Percentiles rank a stretch among this genome's conserved stretches.
These are phyloP conservation scores for Parauchenoglanis punctatus DNA, from an alignment of 2,797 vertebrate genomes.

Conservation along the genomic window DNA sequence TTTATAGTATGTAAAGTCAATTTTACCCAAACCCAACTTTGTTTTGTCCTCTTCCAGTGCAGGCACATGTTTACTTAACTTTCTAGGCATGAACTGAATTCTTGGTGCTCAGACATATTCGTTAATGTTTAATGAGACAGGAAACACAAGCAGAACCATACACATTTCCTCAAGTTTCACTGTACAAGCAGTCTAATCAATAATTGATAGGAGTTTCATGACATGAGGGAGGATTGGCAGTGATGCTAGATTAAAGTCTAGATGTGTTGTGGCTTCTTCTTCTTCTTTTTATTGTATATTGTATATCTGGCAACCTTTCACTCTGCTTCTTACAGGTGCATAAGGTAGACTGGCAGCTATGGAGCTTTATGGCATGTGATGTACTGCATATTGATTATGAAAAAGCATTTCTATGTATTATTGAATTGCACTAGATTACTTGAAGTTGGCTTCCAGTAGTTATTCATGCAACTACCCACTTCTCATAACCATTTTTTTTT, in stretches of 20 bases:
- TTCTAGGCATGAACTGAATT: conserved; percentile 47
- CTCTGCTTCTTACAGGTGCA: not conserved
- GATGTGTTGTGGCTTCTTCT: conserved; percentile 7
- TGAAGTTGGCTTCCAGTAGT: not conserved
- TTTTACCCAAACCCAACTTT: conserved; percentile 17
- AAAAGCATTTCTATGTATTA: not conserved
- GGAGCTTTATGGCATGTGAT: not conserved
- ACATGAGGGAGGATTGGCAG: conserved; percentile 39
- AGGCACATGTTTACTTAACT: conserved; percentile 49
- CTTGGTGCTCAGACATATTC: conserved; percentile 37
- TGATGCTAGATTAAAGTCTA: conserved; percentile 25
- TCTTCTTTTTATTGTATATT: not conserved
- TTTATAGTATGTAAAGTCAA: conserved; percentile 23
- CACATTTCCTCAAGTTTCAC: conserved; percentile 57
- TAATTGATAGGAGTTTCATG: conserved; percentile 54
- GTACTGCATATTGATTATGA: not conserved
- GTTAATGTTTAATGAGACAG: conserved; percentile 56
- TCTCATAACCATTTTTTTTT: not conserved
- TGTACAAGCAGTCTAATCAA: conserved; percentile 44
- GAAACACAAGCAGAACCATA: conserved; percentile 50
- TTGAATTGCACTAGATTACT: not conserved
- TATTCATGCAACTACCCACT: not conserved
- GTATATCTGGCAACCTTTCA: not conserved
- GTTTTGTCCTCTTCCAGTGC: conserved; percentile 31
- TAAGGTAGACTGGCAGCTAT: not conserved